Evolutionary conservation across 2,113 vertebrate genomes (phyloP).

Genomic region (Perccottus glenii): DNA sequence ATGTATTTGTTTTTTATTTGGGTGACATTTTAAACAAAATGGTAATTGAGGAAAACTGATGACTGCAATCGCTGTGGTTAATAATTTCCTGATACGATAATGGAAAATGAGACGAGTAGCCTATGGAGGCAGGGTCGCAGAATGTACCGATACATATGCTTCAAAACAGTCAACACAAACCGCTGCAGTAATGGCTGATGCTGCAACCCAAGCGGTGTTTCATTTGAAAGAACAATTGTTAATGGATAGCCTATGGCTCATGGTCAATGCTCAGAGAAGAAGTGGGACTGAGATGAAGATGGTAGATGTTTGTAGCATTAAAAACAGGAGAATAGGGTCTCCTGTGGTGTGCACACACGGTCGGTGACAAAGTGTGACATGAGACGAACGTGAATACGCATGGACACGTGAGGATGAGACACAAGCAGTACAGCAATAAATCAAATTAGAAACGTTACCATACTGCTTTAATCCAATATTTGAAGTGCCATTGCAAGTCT

Average conservation of each 20-base stretch:
- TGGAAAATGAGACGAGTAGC: conserved; percentile 33
- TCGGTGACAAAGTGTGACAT: conserved; percentile 49
- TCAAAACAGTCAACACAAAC: conserved; percentile 36
- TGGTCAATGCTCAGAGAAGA: conserved; percentile 13
- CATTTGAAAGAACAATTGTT: conserved; percentile 2
- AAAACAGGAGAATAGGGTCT: conserved; percentile 37
- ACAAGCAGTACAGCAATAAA: conserved; percentile 61
- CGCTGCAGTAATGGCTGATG: conserved; percentile 24
- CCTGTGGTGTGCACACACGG: conserved; percentile 30
- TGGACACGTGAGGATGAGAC: conserved; percentile 59
- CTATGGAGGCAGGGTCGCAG: conserved; percentile 16
- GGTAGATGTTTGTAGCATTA: conserved; percentile 51
- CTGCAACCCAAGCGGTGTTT: conserved; percentile 7
- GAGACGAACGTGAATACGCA: conserved; percentile 52
- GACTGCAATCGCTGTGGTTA: conserved; percentile 33
- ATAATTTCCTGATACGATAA: conserved; percentile 21
- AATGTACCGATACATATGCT: conserved; percentile 23
- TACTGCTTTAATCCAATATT: conserved; percentile 81
- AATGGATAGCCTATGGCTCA: background rate
- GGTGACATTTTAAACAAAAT: conserved; percentile 26
- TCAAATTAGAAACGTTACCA: conserved; percentile 81
- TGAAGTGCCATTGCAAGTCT: conserved; percentile 77
- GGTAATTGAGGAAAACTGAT: conserved; percentile 36
- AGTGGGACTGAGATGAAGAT: conserved; percentile 47
- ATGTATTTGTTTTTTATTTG: conserved; percentile 46